A percentile compares a stretch with the other conserved stretches of the same genome.
Evolutionary conservation across 2,888 invertebrate genomes (phyloP).

Genomic region (Invenusta paracnida): DNA sequence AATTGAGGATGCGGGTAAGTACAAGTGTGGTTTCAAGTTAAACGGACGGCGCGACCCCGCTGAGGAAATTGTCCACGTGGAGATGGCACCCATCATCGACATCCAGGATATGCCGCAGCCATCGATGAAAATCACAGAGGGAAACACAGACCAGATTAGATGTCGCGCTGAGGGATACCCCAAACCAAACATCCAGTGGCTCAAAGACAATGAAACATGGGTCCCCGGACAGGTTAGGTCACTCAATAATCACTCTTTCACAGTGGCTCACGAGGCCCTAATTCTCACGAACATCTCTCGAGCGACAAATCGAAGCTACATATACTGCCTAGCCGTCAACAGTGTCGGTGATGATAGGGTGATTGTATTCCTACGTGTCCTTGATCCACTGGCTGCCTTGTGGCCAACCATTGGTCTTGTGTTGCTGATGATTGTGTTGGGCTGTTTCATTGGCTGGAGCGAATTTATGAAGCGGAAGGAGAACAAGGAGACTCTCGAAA

Average conservation of each 20-base stretch:
- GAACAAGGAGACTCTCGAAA: too few species aligned
- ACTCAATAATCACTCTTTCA: not conserved
- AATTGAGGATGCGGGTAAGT: not conserved
- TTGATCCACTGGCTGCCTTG: not conserved
- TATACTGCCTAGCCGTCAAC: not conserved
- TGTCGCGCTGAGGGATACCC: not conserved
- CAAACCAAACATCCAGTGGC: not conserved
- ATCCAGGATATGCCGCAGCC: not conserved
- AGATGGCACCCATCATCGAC: not conserved
- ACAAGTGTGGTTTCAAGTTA: not conserved
- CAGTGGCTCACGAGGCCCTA: not conserved
- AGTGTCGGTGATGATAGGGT: not conserved
- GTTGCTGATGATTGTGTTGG: not conserved
- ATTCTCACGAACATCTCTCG: not conserved
- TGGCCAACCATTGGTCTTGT: not conserved
- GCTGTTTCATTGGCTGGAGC: not conserved
- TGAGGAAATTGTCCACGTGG: not conserved
- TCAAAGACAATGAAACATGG: not conserved
- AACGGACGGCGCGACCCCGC: too few species aligned
- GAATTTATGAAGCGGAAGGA: not conserved
- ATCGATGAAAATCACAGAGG: not conserved
- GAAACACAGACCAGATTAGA: not conserved
- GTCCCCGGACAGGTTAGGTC: not conserved
- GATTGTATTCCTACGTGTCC: not conserved
- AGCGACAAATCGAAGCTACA: not conserved